Conservation (phyloP, 2,797 vertebrate genomes). For the Molothrus ater region DNA sequence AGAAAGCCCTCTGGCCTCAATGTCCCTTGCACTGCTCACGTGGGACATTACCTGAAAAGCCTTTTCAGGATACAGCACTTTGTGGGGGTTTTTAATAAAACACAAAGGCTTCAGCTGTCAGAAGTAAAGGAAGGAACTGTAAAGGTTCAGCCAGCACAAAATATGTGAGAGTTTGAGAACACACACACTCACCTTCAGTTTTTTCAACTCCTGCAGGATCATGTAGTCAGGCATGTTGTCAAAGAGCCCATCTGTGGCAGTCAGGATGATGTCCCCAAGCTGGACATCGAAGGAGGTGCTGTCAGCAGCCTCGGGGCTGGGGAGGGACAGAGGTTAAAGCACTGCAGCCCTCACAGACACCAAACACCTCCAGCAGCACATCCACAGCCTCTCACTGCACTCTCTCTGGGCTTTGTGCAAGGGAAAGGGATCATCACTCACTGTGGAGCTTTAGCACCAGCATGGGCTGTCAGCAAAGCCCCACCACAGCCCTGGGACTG, state of each 20-base stretch:
- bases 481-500: neutral
- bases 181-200: slow-evolving; percentile 84
- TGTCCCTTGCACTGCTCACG: neutral
- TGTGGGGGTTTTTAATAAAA: neutral
- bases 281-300: slow-evolving; percentile 96
- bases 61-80: rapidly evolving
- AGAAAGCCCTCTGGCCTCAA: neutral
- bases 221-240: slow-evolving; percentile 99
- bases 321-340: slow-evolving; percentile 18
- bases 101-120: rapidly evolving
- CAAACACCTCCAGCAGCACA: neutral
- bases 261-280: slow-evolving; percentile 97
- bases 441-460: neutral
- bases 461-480: neutral
- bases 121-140: rapidly evolving
- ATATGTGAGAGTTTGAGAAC: rapidly evolving
- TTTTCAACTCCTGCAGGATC: slow-evolving; percentile 97
- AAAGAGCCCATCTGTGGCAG: slow-evolving; percentile 96
- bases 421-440: neutral
- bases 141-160: neutral
- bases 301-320: slow-evolving; percentile 94
- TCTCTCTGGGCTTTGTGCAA: neutral
- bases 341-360: neutral
- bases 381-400: neutral
- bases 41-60: rapidly evolving